phyloP scores from a whole-genome alignment of 1,140 invertebrate genomes.

The Lysiphlebus fabarum region DNA sequence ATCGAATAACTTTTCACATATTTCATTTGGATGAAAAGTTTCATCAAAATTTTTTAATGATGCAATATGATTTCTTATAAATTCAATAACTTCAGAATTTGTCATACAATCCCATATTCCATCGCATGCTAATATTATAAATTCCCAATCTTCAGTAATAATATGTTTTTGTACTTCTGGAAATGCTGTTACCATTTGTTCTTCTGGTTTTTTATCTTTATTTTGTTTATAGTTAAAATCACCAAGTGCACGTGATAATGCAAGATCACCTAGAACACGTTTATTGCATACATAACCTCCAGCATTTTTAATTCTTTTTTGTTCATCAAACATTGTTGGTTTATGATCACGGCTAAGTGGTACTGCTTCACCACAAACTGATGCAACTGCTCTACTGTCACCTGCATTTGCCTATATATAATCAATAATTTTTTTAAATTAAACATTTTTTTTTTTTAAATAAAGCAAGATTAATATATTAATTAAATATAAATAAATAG shows the following conservation, averaged over 20 bases:
- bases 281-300: slow-evolving; percentile 97
- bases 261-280: slow-evolving; percentile 95
- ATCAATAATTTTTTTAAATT: no score
- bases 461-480: no score
- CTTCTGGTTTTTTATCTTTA: slow-evolving; percentile 74
- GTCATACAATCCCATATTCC: slow-evolving; percentile 99
- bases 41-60: slow-evolving; percentile 26
- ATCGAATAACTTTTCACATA: slow-evolving; percentile 94
- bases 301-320: slow-evolving; percentile 77
- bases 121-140: slow-evolving; percentile 94
- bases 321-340: slow-evolving; percentile 53
- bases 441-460: no score
- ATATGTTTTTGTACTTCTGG: slow-evolving; percentile 85
- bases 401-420: slow-evolving; percentile 82
- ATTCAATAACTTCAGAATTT: slow-evolving; percentile 90
- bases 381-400: slow-evolving; percentile 84
- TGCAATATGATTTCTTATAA: slow-evolving; percentile 79
- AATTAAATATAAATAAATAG: slow-evolving; percentile 1
- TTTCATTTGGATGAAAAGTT: slow-evolving; percentile 81
- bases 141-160: slow-evolving; percentile 93
- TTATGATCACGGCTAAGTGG: slow-evolving; percentile 87
- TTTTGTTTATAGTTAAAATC: slow-evolving; percentile 98
- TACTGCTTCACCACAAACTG: slow-evolving; percentile 62
- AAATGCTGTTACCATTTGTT: slow-evolving; percentile 97
- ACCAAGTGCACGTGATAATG: slow-evolving; percentile 91